phyloP scores from a whole-genome alignment of 2,888 invertebrate species.

The Calameuta idolon region DNA sequence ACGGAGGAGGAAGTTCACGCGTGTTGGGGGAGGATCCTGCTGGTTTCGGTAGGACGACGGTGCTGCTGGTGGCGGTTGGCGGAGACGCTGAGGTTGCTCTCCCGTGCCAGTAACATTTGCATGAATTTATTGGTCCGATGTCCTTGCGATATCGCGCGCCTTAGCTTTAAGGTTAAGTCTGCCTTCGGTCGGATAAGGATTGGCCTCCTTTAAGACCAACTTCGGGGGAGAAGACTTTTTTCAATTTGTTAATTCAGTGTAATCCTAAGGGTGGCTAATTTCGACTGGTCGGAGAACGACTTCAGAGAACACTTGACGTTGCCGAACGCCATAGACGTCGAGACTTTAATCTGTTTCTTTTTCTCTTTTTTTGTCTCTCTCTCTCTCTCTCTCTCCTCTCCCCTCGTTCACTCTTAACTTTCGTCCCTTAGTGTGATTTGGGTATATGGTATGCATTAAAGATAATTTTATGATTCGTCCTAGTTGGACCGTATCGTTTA shows the following conservation, averaged over 20 bases:
- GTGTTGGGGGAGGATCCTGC: not conserved
- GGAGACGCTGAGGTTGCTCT: not conserved
- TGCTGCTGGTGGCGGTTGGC: too few species aligned
- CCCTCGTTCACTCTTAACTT: conserved; percentile 22
- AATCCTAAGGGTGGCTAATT: conserved; percentile 62
- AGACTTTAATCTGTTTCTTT: conserved; percentile 45
- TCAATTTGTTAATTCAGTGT: conserved; percentile 64
- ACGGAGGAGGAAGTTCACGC: not conserved
- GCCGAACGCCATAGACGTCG: not conserved
- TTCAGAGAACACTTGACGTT: not conserved
- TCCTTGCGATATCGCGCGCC: conserved; percentile 44
- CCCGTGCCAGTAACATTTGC: conserved; percentile 51
- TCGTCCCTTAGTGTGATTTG: conserved; percentile 13
- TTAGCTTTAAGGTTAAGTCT: conserved; percentile 19
- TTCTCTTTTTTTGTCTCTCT: conserved; percentile 37
- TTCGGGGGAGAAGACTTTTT: conserved; percentile 50
- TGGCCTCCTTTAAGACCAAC: conserved; percentile 46
- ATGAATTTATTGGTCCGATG: conserved; percentile 58
- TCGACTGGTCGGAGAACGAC: conserved; percentile 26
- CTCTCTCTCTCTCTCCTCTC: conserved; percentile 20
- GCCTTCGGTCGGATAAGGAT: conserved; percentile 8
- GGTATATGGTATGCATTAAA: not conserved
- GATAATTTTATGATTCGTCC: not conserved
- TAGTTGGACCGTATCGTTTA: not conserved
- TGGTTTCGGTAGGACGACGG: too few species aligned